A percentile compares a stretch with the other conserved stretches of the same genome.
Conservation (phyloP, 2,797 vertebrate species). For the Pelochelys cantorii region DNA sequence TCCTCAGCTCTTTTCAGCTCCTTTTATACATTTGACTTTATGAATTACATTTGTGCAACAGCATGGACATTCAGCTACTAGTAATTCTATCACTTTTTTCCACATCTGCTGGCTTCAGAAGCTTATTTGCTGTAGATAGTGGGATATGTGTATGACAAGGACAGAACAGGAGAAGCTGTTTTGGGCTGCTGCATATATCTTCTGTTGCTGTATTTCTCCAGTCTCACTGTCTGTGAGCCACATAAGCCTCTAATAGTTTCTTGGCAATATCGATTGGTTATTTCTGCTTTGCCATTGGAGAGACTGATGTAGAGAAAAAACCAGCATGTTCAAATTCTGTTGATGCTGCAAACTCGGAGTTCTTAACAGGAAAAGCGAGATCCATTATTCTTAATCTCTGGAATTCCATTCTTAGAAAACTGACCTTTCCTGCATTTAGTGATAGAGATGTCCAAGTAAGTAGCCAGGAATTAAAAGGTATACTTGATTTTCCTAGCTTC, state of each 20-base stretch:
- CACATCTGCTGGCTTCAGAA: background rate
- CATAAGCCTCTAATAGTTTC: background rate
- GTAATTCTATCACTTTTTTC: background rate
- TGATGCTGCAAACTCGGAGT: rapidly evolving
- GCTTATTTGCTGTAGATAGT: background rate
- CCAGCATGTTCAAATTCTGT: background rate
- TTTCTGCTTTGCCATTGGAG: background rate
- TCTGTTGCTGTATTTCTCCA: background rate
- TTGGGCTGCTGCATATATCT: background rate
- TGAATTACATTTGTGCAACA: background rate
- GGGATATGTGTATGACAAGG: background rate
- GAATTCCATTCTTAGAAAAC: background rate
- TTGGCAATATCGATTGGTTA: background rate
- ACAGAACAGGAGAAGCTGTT: background rate
- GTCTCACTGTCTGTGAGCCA: background rate
- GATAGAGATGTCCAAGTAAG: background rate
- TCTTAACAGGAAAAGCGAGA: background rate
- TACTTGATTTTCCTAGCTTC: background rate
- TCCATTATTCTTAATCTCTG: background rate
- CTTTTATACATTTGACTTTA: background rate
- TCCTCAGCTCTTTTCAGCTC: background rate
- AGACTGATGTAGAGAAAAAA: background rate
- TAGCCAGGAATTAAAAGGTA: background rate
- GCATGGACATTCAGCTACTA: background rate
- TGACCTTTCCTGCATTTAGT: rapidly evolving